A percentile compares a stretch with the other conserved stretches of the same genome.
Conservation (phyloP, 1,140 invertebrate genomes). For the Lasioglossum baleicum region DNA sequence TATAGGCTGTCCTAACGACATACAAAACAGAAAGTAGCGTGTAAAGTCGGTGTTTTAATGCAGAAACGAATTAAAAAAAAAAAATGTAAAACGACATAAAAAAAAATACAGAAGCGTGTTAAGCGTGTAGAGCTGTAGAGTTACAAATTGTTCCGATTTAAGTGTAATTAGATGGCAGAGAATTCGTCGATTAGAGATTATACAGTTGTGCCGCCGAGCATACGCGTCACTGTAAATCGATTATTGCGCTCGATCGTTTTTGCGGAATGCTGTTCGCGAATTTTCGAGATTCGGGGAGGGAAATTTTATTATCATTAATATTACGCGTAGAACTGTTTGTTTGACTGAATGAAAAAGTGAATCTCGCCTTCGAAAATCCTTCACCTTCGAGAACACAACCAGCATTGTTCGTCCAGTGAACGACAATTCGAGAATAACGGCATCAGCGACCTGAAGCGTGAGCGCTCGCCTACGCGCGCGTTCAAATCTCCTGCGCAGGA, state of each 20-base stretch:
- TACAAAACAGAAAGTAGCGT: conserved; percentile 62
- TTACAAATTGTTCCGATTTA: conserved; percentile 16
- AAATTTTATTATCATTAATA: too few species aligned
- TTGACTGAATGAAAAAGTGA: too few species aligned
- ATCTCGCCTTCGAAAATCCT: too few species aligned
- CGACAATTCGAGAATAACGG: too few species aligned
- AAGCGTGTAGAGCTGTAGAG: background rate
- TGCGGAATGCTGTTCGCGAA: background rate
- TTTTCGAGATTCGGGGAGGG: background rate
- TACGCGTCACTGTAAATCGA: background rate
- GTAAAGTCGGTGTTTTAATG: conserved; percentile 53
- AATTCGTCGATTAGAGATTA: background rate
- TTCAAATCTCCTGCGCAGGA: background rate
- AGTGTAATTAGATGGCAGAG: conserved; percentile 8
- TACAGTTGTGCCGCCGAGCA: background rate
- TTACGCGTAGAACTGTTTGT: too few species aligned
- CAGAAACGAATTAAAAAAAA: background rate
- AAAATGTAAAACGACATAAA: too few species aligned
- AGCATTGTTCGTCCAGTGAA: too few species aligned
- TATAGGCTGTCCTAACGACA: conserved; percentile 59
- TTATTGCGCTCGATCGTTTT: background rate
- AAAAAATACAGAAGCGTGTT: background rate
- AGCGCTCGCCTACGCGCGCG: background rate
- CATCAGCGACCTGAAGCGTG: background rate
- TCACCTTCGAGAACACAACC: too few species aligned